Evolutionary conservation across 2,113 vertebrate species (phyloP), one percentile per base, ranked within the genome.

Genomic region (Canis aureus): DNA sequence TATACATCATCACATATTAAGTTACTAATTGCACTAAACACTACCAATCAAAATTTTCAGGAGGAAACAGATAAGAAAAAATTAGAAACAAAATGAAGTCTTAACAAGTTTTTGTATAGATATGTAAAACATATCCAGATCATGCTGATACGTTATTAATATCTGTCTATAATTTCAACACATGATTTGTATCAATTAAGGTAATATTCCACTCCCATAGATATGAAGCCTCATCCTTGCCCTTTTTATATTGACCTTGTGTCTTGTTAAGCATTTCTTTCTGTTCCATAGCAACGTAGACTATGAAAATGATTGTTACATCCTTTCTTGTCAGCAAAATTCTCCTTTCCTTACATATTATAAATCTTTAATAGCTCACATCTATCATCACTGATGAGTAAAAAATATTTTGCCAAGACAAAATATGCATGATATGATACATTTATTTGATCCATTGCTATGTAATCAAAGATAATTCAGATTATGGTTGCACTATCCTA

Each of bases 401-500:
- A 93, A 80, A 81, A 32, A 79, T 76, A 76, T 69, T 74, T 86
- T 71, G 1, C 51, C 23, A 84, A 22, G 53, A 82, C 11, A 62
- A 84, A 73, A 49, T 53, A 19, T 43, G 25, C 80, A 27, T 62
- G 2, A 32, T 74, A 35, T 1, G 12, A 78, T 76, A 38, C 1
- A 85, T 71, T 89, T 97, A 59, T 78, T 82, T 94, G 20, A 96
- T 67, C 49, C 13, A 62, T 59, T 90, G 32, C 60, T 85, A 8
- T 97, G 4, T 74, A 91, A 95, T 96, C 69, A 94, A 85, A 8
- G 38, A 81, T 82, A 96, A 79, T 85, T 91, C 35, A 89, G 59
- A 88, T 89, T 76, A 60, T 64, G 10, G 16, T 67, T 89, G 15
- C 5, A 92, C 29, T 89, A 53, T 73, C 32, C 11, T 91, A 64